Evolutionary conservation across 53 echinoderm and acorn worm genomes (phyloP).

Genomic region (Patiria pectinifera): DNA sequence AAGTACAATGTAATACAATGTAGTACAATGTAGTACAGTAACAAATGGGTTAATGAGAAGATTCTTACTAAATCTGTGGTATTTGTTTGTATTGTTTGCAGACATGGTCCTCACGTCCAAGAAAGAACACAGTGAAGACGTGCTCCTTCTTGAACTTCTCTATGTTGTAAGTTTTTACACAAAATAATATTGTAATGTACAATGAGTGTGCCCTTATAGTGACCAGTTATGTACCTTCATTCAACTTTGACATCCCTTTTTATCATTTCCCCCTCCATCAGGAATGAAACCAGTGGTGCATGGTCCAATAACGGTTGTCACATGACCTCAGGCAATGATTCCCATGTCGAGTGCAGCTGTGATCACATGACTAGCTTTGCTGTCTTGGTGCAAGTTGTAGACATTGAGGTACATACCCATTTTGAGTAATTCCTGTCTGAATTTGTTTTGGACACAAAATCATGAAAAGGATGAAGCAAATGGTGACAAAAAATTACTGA

Average conservation of each 20-base stretch:
- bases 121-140: not conserved
- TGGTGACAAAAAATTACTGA: too few relatives aligned
- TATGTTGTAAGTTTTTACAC: not conserved
- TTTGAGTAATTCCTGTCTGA: not conserved
- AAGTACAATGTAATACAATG: too few relatives aligned
- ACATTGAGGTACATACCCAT: constrained; percentile 3
- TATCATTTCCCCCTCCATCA: not conserved
- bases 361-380: constrained; percentile 50
- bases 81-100: not conserved
- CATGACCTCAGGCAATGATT: constrained; percentile 7
- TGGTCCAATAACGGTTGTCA: constrained; percentile 26
- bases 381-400: constrained; percentile 20
- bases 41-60: too few relatives aligned
- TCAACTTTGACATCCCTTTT: too few relatives aligned
- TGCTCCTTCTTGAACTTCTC: constrained; percentile 26
- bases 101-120: not conserved
- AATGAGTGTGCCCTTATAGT: constrained; percentile 30
- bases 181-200: not conserved
- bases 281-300: not conserved
- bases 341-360: constrained; percentile 18
- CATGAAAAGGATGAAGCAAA: too few relatives aligned
- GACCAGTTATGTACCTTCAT: not conserved
- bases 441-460: too few relatives aligned
- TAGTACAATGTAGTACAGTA: too few relatives aligned
- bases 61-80: too few relatives aligned